Evolutionary conservation across 30 jellyfish, hydroid and myxozoan genomes (phyloP).

Genomic region (Pelagia noctiluca): DNA sequence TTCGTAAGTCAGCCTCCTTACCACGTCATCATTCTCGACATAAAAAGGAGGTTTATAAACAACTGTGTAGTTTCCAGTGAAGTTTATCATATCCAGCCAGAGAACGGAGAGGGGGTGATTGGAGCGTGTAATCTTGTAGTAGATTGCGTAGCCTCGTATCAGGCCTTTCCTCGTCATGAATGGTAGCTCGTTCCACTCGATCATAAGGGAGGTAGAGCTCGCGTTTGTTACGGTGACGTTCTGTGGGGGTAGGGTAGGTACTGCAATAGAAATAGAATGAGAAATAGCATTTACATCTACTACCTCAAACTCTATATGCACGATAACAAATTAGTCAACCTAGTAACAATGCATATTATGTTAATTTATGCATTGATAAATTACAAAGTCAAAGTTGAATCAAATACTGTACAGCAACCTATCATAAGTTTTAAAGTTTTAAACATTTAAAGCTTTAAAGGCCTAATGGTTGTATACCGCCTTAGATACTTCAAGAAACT

Average conservation of each 20-base stretch:
- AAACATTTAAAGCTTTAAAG: too few relatives aligned
- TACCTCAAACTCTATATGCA: too few relatives aligned
- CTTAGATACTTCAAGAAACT: too few relatives aligned
- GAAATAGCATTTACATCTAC: too few relatives aligned
- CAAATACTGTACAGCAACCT: too few relatives aligned
- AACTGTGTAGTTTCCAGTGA: slow-evolving; percentile 54
- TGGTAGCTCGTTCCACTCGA: slow-evolving; percentile 73
- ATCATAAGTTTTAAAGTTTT: too few relatives aligned
- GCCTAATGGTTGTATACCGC: too few relatives aligned
- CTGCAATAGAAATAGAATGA: too few relatives aligned
- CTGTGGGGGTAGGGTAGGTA: slow-evolving; percentile 55
- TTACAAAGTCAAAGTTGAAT: too few relatives aligned
- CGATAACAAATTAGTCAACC: too few relatives aligned
- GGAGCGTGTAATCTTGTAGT: slow-evolving; percentile 48
- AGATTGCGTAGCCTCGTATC: slow-evolving; percentile 66
- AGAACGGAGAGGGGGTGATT: slow-evolving; percentile 53
- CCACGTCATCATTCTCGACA: slow-evolving; percentile 56
- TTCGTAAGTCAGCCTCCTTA: slow-evolving; percentile 56
- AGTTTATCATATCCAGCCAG: slow-evolving; percentile 64
- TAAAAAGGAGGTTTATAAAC: slow-evolving; percentile 61
- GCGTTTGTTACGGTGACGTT: slow-evolving; percentile 39
- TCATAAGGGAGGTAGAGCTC: slow-evolving; percentile 46
- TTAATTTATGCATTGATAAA: too few relatives aligned
- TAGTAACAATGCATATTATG: too few relatives aligned
- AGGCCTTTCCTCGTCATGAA: slow-evolving; percentile 53